A percentile compares a stretch with the other conserved stretches of the same genome.
These are phyloP conservation scores for Callimorpha dominula DNA, from an alignment of 2,888 invertebrate species.

Conservation along the genomic window DNA sequence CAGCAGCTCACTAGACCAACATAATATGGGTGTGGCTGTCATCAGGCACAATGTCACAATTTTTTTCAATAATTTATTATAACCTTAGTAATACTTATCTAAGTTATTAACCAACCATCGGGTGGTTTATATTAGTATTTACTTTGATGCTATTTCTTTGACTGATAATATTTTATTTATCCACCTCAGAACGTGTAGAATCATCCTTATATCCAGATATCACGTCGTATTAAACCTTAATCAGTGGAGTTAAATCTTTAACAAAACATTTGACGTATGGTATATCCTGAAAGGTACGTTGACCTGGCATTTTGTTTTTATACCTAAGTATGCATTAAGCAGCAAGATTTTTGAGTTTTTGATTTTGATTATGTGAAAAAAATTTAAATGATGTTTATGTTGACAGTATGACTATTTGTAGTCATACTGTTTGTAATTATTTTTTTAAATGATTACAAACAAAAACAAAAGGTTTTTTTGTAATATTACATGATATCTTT, in stretches of 20 bases:
- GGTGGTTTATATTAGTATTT: not conserved
- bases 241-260: constrained; percentile 49
- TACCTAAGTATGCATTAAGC: not conserved
- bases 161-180: not conserved
- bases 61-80: not conserved
- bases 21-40: not conserved
- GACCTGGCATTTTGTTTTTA: not conserved
- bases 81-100: not conserved
- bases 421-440: too few species aligned
- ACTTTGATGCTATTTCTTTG: too few species aligned
- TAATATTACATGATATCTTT: too few species aligned
- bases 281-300: constrained; percentile 11
- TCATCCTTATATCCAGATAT: constrained; percentile 14
- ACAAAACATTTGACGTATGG: constrained; percentile 16
- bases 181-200: not conserved
- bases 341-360: not conserved
- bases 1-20: too few species aligned
- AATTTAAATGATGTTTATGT: too few species aligned
- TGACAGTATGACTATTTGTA: too few species aligned
- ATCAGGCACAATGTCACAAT: not conserved
- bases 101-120: not conserved
- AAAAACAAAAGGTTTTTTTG: too few species aligned
- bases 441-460: too few species aligned
- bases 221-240: constrained; percentile 56
- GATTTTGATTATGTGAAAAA: too few species aligned